phyloP scores from a whole-genome alignment of 2,113 vertebrate species.

The Thalassarche chlororhynchos region DNA sequence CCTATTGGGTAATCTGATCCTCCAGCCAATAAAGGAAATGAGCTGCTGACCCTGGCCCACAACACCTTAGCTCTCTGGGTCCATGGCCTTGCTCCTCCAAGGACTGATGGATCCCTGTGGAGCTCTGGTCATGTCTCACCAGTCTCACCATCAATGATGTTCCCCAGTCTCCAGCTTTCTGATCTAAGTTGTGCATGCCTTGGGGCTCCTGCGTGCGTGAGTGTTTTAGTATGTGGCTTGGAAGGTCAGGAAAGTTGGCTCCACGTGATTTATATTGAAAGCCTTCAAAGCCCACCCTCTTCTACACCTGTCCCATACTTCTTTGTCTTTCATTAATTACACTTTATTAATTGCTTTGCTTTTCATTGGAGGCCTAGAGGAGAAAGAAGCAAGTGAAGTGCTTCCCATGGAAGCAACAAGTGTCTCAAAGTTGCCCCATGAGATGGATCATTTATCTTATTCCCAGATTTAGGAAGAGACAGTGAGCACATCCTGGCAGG shows the following conservation, averaged over 20 bases:
- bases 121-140: not conserved
- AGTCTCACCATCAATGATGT: not conserved
- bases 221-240: not conserved
- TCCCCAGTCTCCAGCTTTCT: not conserved
- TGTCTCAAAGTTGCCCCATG: not conserved
- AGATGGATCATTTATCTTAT: not conserved
- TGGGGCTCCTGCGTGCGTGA: not conserved
- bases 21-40: not conserved
- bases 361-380: not conserved
- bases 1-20: not conserved
- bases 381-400: not conserved
- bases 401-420: not conserved
- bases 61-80: not conserved
- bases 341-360: not conserved
- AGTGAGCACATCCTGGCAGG: not conserved
- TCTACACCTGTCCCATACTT: not conserved
- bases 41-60: not conserved
- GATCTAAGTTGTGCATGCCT: not conserved
- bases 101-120: not conserved
- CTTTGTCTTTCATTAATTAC: not conserved
- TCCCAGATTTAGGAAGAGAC: not conserved
- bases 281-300: not conserved
- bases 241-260: not conserved
- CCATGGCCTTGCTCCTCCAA: not conserved
- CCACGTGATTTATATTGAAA: not conserved